Conservation (phyloP, 1,140 invertebrate species). For the Trigoniulus corallinus region DNA sequence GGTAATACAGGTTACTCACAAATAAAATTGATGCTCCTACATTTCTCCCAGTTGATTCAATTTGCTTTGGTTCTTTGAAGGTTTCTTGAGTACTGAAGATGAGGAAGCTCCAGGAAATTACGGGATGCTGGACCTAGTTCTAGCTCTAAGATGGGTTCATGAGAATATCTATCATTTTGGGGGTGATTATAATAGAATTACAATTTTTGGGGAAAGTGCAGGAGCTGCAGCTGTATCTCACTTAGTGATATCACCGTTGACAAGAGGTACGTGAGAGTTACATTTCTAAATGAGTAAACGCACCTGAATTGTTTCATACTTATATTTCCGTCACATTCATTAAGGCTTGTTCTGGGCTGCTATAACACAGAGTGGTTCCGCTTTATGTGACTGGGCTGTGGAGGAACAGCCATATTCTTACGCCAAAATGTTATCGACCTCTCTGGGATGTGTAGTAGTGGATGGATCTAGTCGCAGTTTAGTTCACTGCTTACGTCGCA, state of each 20-base stretch:
- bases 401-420: constrained; percentile 1
- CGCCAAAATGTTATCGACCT: neutral
- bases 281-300: too few species aligned
- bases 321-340: too few species aligned
- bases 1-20: too few species aligned
- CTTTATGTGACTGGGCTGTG: neutral
- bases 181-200: constrained; percentile 46
- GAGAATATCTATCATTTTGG: constrained; percentile 80
- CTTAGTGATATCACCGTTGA: constrained; percentile 14
- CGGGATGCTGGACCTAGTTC: constrained; percentile 79
- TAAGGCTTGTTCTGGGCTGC: constrained; percentile 1
- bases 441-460: neutral
- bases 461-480: neutral
- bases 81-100: constrained; percentile 83
- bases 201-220: constrained; percentile 20
- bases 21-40: too few species aligned
- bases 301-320: too few species aligned
- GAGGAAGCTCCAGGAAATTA: constrained; percentile 89
- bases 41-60: too few species aligned
- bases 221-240: constrained; percentile 18
- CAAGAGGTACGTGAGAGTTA: constrained; percentile 11
- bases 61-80: too few species aligned
- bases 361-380: neutral
- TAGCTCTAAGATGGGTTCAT: constrained; percentile 78
- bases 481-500: neutral